Percentiles rank a stretch among this genome's conserved stretches.
phyloP scores from a whole-genome alignment of 2,888 invertebrate species.

The Tricholauxania praeusta region DNA sequence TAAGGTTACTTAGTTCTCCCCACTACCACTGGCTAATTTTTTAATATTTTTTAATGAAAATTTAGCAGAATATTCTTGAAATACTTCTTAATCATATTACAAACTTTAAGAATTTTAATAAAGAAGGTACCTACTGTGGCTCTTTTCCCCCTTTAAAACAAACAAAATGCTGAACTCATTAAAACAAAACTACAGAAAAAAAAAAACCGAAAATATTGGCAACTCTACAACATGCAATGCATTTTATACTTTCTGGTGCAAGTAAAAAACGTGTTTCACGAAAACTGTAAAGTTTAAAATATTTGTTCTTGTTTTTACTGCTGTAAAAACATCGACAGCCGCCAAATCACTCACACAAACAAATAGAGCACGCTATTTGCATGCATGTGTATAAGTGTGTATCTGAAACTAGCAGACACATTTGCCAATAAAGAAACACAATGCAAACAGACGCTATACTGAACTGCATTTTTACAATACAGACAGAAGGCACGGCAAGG shows the following conservation, averaged over 20 bases:
- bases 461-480: not conserved
- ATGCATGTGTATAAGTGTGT: no score
- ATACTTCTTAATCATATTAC: no score
- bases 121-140: no score
- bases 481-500: conserved; percentile 19
- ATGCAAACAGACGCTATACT: not conserved
- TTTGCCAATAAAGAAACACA: not conserved
- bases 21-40: no score
- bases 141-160: no score
- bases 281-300: not conserved
- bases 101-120: no score
- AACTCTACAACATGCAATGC: conserved; percentile 10
- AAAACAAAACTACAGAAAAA: not conserved
- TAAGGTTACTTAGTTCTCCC: no score
- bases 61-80: no score
- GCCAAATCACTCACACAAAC: conserved; percentile 7
- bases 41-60: no score
- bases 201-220: conserved; percentile 24
- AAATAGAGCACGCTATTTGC: no score
- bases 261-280: conserved; percentile 32
- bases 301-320: not conserved
- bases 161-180: no score
- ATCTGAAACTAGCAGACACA: no score
- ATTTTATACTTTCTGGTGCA: not conserved
- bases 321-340: not conserved